Conservation (phyloP, 2,113 vertebrate genomes). For the Hepsetus odoe region DNA sequence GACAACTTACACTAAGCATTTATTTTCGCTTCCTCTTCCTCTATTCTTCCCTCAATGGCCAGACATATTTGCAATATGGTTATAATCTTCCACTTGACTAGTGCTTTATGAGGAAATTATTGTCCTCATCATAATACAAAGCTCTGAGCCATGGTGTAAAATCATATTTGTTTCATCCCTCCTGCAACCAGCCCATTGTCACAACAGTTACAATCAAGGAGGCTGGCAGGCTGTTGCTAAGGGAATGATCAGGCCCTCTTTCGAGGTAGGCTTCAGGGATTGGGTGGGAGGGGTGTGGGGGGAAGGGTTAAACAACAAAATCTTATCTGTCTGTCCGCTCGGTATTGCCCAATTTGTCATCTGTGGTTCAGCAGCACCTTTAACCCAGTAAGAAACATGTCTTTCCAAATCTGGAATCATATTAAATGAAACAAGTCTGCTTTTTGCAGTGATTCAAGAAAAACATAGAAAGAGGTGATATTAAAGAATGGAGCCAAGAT, state of each 20-base stretch:
- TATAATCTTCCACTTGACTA: slow-evolving; percentile 66
- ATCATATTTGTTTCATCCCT: slow-evolving; percentile 56
- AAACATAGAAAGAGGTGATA: not conserved
- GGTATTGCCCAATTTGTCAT: not conserved
- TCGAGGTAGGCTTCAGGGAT: slow-evolving; percentile 13
- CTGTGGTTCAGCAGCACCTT: not conserved
- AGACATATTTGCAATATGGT: slow-evolving; percentile 52
- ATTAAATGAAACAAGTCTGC: not conserved
- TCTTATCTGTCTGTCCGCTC: slow-evolving; percentile 21
- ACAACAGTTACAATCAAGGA: slow-evolving; percentile 55
- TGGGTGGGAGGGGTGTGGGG: slow-evolving; percentile 24
- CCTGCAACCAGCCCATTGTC: slow-evolving; percentile 57
- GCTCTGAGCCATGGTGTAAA: slow-evolving; percentile 55
- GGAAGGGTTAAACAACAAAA: slow-evolving; percentile 50
- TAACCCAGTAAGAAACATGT: not conserved
- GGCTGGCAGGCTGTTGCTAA: slow-evolving; percentile 48
- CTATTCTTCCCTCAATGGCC: not conserved
- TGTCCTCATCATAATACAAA: slow-evolving; percentile 58
- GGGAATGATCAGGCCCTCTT: slow-evolving; percentile 38
- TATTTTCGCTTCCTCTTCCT: slow-evolving; percentile 34
- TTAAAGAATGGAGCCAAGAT: not conserved
- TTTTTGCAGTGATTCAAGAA: not conserved
- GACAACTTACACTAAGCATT: slow-evolving; percentile 45
- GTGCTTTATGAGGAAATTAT: slow-evolving; percentile 62
- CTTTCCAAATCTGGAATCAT: not conserved